Conservation (phyloP, 2,797 vertebrate species). For the Chelon labrosus region DNA sequence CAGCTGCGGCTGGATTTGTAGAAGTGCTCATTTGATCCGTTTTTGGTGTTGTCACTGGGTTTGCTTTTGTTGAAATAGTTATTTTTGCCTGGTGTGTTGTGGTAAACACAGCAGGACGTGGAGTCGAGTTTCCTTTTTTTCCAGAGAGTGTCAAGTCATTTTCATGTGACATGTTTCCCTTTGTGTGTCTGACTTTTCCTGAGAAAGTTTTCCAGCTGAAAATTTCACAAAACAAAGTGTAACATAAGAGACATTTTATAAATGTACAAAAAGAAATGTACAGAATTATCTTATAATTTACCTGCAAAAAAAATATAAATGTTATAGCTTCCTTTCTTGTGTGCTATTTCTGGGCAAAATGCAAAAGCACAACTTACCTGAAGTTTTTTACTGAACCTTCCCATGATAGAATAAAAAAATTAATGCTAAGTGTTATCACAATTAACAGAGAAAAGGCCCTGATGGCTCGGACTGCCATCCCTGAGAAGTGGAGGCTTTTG, state of each 20-base stretch:
- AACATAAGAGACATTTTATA: neutral
- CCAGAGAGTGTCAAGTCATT: accelerated
- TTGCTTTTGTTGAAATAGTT: neutral
- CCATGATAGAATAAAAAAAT: conserved; percentile 19
- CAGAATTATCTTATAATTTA: too few species aligned
- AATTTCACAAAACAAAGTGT: conserved; percentile 8
- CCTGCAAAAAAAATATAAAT: too few species aligned
- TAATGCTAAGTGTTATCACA: neutral
- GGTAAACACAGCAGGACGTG: neutral
- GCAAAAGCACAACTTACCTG: conserved; percentile 37
- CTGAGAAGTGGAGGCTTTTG: neutral
- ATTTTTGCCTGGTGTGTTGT: neutral
- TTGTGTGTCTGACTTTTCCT: neutral
- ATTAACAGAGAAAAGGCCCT: conserved; percentile 17
- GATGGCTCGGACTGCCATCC: conserved; percentile 18
- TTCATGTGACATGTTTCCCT: accelerated
- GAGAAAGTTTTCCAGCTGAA: conserved; percentile 17
- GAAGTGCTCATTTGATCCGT: too few species aligned
- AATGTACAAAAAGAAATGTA: neutral
- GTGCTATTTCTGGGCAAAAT: neutral
- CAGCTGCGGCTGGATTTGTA: too few species aligned
- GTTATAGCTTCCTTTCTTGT: too few species aligned
- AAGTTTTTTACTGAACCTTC: neutral
- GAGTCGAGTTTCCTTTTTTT: neutral
- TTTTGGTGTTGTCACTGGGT: too few species aligned